A percentile compares a stretch with the other conserved stretches of the same genome.
Evolutionary conservation across 2,797 vertebrate genomes (phyloP).

Genomic region (Ctenochaetus hawaiiensis): DNA sequence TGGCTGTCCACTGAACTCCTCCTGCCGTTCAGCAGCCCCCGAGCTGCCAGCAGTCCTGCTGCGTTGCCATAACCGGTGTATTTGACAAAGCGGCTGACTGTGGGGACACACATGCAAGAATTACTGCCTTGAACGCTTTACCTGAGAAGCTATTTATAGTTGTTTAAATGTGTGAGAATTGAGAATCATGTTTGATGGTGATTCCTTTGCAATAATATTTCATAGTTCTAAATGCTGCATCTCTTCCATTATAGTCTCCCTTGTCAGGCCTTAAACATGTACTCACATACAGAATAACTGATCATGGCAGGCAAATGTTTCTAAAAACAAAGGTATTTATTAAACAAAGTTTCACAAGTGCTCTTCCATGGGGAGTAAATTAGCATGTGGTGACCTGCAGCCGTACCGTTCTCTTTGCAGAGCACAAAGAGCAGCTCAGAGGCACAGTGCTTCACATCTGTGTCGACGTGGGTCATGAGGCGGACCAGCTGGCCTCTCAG

Average conservation of each 20-base stretch:
- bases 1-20: conserved; percentile 26
- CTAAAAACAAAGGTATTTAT: neutral
- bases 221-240: neutral
- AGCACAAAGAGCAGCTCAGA: conserved; percentile 87
- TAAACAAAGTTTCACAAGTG: neutral
- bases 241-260: too few relatives aligned
- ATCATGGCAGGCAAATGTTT: neutral
- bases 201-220: neutral
- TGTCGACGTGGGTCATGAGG: conserved; percentile 86
- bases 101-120: conserved; percentile 1
- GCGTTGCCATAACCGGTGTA: conserved; percentile 87
- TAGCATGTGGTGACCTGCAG: neutral
- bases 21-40: conserved; percentile 57
- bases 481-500: conserved; percentile 81
- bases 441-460: conserved; percentile 85
- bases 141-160: neutral
- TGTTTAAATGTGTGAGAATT: neutral
- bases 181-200: too few relatives aligned
- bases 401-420: conserved; percentile 80
- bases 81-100: conserved; percentile 85
- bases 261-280: neutral
- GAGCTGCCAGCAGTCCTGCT: conserved; percentile 81
- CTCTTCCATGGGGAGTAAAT: neutral
- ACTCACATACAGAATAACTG: neutral
- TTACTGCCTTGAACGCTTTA: neutral